Evolutionary conservation across 2,113 vertebrate species (phyloP).

Genomic region (Sceloporus undulatus): DNA sequence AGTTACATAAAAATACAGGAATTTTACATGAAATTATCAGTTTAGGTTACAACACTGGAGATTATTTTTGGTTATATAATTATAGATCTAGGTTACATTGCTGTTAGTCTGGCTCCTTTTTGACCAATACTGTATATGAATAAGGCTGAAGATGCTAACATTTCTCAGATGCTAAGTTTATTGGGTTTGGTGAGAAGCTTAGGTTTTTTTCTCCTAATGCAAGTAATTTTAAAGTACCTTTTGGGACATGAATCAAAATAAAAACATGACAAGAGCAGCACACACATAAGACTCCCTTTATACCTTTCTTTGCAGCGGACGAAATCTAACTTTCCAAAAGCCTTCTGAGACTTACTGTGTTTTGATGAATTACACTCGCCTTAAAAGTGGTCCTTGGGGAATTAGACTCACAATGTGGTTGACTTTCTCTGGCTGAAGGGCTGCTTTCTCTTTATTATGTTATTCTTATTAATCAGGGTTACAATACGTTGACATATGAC

Average conservation of each 20-base stretch:
- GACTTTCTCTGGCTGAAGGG: neutral
- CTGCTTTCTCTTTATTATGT: slow-evolving; percentile 12
- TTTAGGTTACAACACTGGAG: no score
- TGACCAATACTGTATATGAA: no score
- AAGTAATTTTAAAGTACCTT: neutral
- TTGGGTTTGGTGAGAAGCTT: neutral
- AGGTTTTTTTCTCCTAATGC: neutral
- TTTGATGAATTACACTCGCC: neutral
- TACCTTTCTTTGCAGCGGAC: neutral
- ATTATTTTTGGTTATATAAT: no score
- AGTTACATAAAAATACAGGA: no score
- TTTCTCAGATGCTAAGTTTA: neutral
- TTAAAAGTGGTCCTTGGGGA: neutral
- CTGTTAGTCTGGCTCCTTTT: no score
- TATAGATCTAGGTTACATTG: no score
- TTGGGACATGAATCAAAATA: neutral
- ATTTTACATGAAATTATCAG: no score
- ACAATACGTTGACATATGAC: neutral
- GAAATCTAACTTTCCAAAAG: neutral
- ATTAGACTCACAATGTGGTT: neutral
- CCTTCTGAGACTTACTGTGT: neutral
- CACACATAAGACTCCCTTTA: neutral
- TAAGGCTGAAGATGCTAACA: neutral
- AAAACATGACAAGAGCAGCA: slow-evolving; percentile 17
- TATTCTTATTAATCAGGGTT: slow-evolving; percentile 32